Percentiles rank a stretch among this genome's conserved stretches.
Conservation (phyloP, 2,113 vertebrate genomes). For the Lampris megalopsis region DNA sequence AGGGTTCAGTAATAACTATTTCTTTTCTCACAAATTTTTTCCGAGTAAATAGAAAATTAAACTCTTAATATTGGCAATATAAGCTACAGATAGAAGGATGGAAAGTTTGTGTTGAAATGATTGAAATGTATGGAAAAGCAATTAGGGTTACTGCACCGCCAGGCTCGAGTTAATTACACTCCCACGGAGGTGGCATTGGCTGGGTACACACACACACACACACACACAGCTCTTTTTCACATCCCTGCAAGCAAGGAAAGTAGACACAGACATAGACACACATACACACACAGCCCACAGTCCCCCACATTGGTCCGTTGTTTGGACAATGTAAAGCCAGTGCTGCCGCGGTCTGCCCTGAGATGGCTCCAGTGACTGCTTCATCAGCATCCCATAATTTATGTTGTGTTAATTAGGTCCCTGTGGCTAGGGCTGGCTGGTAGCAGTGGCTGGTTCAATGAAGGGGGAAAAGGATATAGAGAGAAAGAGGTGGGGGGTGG, state of each 20-base stretch:
- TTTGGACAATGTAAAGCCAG: constrained; percentile 52
- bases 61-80: not conserved
- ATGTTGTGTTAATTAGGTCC: constrained; percentile 99
- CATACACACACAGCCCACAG: constrained; percentile 56
- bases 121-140: constrained; percentile 55
- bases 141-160: constrained; percentile 64
- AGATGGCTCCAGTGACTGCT: constrained; percentile 92
- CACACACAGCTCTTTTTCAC: constrained; percentile 27
- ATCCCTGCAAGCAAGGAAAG: constrained; percentile 59
- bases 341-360: constrained; percentile 89
- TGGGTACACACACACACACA: constrained; percentile 24
- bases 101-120: constrained; percentile 16
- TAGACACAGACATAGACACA: constrained; percentile 38
- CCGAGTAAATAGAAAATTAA: not conserved
- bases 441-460: constrained; percentile 90
- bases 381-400: constrained; percentile 99
- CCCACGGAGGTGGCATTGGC: constrained; percentile 57
- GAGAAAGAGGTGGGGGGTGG: constrained; percentile 81
- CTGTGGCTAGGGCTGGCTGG: constrained; percentile 93
- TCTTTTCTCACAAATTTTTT: not conserved
- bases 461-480: constrained; percentile 82
- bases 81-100: not conserved
- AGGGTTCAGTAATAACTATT: too few species aligned
- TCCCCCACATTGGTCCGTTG: constrained; percentile 52
- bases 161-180: constrained; percentile 66